Percentiles rank a stretch among this genome's conserved stretches.
These are phyloP conservation scores for Stercorarius parasiticus DNA, from an alignment of 2,113 vertebrate species.

Conservation along the genomic window DNA sequence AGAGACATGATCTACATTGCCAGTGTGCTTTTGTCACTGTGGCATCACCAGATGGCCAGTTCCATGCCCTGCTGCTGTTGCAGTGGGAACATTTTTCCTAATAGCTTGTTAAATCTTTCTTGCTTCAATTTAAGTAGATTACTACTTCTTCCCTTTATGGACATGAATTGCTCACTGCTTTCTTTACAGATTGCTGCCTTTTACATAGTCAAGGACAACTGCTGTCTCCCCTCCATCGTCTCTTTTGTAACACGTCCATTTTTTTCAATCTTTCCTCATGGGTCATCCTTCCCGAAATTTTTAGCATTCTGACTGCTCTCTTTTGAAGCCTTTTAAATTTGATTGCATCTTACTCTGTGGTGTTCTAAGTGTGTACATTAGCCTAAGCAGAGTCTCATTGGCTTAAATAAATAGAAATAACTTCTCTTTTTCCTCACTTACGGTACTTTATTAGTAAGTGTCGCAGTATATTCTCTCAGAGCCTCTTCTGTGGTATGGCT, in stretches of 20 bases:
- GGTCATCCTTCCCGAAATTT: neutral
- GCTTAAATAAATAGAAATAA: neutral
- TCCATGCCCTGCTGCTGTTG: neutral
- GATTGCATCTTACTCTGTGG: neutral
- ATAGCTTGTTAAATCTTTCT: neutral
- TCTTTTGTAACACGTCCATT: neutral
- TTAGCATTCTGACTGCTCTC: neutral
- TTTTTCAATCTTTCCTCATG: neutral
- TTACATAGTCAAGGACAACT: neutral
- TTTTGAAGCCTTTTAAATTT: neutral
- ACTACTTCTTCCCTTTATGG: neutral
- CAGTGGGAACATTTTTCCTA: neutral
- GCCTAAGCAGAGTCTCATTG: neutral
- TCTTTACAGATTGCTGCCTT: neutral
- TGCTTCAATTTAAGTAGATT: neutral
- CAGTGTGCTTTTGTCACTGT: neutral
- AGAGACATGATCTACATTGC: rapidly evolving
- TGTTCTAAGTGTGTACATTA: neutral
- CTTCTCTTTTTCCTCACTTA: neutral
- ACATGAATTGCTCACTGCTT: neutral
- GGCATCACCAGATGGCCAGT: neutral
- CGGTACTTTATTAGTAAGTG: neutral
- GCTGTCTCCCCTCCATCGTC: neutral
- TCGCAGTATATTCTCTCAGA: neutral
- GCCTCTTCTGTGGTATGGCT: neutral